These are phyloP conservation scores for Oscheius sp. DNA, from an alignment of 2,888 invertebrate species.

Conservation along the genomic window DNA sequence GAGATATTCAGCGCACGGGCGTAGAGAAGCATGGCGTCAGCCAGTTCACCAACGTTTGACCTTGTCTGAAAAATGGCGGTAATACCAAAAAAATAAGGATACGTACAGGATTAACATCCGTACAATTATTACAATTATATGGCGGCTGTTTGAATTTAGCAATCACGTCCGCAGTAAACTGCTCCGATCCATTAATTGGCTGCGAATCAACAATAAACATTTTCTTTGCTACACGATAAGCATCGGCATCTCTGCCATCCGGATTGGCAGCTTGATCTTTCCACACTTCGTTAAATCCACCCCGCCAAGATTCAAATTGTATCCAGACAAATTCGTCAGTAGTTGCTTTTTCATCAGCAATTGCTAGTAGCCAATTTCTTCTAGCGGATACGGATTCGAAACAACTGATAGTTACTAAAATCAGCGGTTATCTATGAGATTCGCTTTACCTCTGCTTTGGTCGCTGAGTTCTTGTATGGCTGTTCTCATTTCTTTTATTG, in stretches of 20 bases:
- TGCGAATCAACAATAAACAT: constrained; percentile 40
- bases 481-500: constrained; percentile 47
- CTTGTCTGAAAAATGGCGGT: not conserved
- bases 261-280: constrained; percentile 38
- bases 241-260: constrained; percentile 48
- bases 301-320: constrained; percentile 43
- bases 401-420: constrained; percentile 45
- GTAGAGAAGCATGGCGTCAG: constrained; percentile 50
- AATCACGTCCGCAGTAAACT: constrained; percentile 35
- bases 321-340: constrained; percentile 52
- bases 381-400: constrained; percentile 56
- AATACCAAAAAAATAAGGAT: not conserved
- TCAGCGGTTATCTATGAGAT: too few relatives aligned
- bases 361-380: constrained; percentile 50
- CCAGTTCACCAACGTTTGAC: constrained; percentile 47
- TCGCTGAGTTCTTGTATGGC: constrained; percentile 1
- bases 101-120: constrained; percentile 19
- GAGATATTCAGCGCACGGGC: constrained; percentile 45
- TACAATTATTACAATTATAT: constrained; percentile 32
- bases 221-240: constrained; percentile 39
- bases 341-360: constrained; percentile 39
- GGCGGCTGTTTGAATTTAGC: constrained; percentile 32
- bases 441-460: constrained; percentile 17
- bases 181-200: constrained; percentile 41
- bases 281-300: constrained; percentile 44